phyloP scores from a whole-genome alignment of 2,113 vertebrate species.

The Halichoeres trimaculatus region DNA sequence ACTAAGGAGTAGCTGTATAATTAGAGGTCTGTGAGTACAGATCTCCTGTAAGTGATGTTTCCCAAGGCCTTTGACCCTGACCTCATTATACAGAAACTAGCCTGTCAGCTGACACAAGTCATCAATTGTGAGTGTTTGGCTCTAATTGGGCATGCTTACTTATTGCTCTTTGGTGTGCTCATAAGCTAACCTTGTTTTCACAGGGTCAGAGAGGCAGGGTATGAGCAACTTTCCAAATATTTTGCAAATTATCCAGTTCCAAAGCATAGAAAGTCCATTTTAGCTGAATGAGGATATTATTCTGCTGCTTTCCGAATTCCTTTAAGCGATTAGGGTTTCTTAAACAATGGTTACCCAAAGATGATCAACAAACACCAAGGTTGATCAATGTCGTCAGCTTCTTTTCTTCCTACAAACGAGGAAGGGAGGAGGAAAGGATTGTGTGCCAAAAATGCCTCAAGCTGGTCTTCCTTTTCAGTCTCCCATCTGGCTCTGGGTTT shows the following conservation, averaged over 20 bases:
- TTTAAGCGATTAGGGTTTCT: too few species aligned
- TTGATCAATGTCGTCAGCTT: too few species aligned
- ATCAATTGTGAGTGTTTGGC: constrained; percentile 1
- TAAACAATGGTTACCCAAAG: too few species aligned
- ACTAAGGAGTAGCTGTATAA: neutral
- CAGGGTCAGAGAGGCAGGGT: neutral
- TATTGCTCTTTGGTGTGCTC: neutral
- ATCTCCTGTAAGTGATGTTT: neutral
- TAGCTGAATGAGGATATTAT: constrained; percentile 1
- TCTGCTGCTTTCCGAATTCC: too few species aligned
- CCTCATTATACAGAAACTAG: neutral
- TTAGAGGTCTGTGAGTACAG: neutral
- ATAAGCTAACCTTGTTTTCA: neutral
- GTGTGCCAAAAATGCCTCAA: too few species aligned
- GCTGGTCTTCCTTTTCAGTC: too few species aligned
- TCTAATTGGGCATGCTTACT: neutral
- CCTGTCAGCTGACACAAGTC: neutral
- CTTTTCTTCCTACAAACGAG: too few species aligned
- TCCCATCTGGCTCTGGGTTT: too few species aligned
- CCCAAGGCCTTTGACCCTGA: neutral
- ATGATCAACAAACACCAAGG: too few species aligned
- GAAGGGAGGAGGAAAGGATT: too few species aligned
- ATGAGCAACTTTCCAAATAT: neutral
- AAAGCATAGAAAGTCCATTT: neutral
- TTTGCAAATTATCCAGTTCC: neutral